These are phyloP conservation scores for Cryptocephalus primarius DNA, from an alignment of 2,888 invertebrate genomes.

Conservation along the genomic window DNA sequence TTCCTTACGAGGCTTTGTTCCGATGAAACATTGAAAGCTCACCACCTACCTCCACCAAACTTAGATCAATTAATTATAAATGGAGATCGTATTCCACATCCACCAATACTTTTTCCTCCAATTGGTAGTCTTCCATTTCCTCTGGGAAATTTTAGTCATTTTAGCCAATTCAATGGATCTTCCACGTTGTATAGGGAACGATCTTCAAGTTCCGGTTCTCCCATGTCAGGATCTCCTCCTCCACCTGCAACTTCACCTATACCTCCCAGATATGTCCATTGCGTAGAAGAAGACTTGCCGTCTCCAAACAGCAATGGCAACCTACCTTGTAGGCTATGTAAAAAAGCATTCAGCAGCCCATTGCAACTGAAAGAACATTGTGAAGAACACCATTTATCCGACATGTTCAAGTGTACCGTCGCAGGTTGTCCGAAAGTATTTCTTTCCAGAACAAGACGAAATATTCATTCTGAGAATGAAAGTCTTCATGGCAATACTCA, in stretches of 20 bases:
- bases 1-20: conserved; percentile 69
- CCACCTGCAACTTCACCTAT: conserved; percentile 28
- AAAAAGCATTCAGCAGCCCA: conserved; percentile 51
- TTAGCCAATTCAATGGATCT: conserved; percentile 37
- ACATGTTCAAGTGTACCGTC: conserved; percentile 65
- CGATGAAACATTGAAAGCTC: conserved; percentile 50
- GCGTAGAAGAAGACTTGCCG: conserved; percentile 56
- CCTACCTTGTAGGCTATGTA: conserved; percentile 61
- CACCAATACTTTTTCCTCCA: conserved; percentile 49
- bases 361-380: conserved; percentile 60
- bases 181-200: conserved; percentile 30
- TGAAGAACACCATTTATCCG: conserved; percentile 54
- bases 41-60: conserved; percentile 38
- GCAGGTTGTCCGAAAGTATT: conserved; percentile 69
- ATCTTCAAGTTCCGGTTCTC: conserved; percentile 44
- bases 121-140: conserved; percentile 47
- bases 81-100: conserved; percentile 43
- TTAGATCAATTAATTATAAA: conserved; percentile 39
- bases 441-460: conserved; percentile 65
- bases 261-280: conserved; percentile 41
- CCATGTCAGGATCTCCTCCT: conserved; percentile 40
- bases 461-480: conserved; percentile 63
- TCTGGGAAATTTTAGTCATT: conserved; percentile 32
- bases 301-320: conserved; percentile 54
- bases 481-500: conserved; percentile 38